phyloP scores from a whole-genome alignment of 1,140 invertebrate species.

The Bombus sylvicola region DNA sequence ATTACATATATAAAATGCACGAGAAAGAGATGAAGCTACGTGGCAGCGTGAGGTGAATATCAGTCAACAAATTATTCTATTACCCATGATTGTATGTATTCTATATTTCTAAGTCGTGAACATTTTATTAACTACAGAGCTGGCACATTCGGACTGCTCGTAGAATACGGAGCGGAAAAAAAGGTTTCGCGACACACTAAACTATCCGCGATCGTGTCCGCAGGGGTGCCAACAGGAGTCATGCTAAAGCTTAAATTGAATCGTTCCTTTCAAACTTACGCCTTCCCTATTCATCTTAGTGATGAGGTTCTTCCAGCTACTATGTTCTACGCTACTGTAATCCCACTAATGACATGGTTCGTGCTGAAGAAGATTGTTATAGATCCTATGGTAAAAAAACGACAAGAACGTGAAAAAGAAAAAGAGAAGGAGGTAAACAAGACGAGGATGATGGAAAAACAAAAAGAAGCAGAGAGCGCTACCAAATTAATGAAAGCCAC shows the following conservation, averaged over 20 bases:
- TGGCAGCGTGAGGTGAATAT: conserved; percentile 89
- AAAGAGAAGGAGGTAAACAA: conserved; percentile 89
- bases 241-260: conserved; percentile 93
- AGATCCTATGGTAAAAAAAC: conserved; percentile 92
- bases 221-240: conserved; percentile 94
- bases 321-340: conserved; percentile 95
- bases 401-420: conserved; percentile 89
- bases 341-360: conserved; percentile 91
- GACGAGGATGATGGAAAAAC: conserved; percentile 89
- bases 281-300: conserved; percentile 94
- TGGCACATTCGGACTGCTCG: conserved; percentile 92
- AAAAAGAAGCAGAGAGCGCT: conserved; percentile 92
- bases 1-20: conserved; percentile 90
- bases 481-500: conserved; percentile 94
- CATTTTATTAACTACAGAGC: conserved; percentile 82
- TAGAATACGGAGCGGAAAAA: conserved; percentile 96
- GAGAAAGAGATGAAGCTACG: conserved; percentile 90
- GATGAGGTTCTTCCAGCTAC: conserved; percentile 95
- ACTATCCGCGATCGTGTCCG: conserved; percentile 91
- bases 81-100: conserved; percentile 24
- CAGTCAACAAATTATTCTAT: background rate
- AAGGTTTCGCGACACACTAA: conserved; percentile 95
- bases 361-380: conserved; percentile 93
- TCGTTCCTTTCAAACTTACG: conserved; percentile 93
- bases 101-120: conserved; percentile 11